These are phyloP conservation scores for Saturnia japonica DNA, from an alignment of 2,888 invertebrate genomes.

Conservation along the genomic window DNA sequence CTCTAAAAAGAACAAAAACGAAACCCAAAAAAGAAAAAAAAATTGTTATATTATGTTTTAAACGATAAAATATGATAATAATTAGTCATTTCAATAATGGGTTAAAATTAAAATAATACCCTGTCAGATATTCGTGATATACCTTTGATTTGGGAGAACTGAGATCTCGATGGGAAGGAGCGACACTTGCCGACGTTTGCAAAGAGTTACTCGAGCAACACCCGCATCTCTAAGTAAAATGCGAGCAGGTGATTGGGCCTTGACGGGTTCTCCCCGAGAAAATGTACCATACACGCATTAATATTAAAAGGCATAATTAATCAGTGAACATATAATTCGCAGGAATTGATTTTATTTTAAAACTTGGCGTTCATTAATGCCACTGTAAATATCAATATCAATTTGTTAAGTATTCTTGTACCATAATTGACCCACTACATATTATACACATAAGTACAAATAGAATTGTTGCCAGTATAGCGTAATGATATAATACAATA, in stretches of 20 bases:
- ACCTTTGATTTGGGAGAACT: not conserved
- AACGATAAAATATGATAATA: not conserved
- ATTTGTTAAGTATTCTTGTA: slow-evolving; percentile 4
- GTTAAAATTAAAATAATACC: not conserved
- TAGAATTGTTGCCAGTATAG: slow-evolving; percentile 61
- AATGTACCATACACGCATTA: not conserved
- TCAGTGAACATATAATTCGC: slow-evolving; percentile 25
- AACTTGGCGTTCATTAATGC: not conserved
- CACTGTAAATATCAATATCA: not conserved
- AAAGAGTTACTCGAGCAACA: not conserved
- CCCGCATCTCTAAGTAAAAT: not conserved
- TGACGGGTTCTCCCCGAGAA: not conserved
- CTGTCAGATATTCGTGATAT: not conserved
- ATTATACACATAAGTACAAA: slow-evolving; percentile 59
- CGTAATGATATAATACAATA: slow-evolving; percentile 6
- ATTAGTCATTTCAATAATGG: not conserved
- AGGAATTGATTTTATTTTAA: slow-evolving; percentile 35
- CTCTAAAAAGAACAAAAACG: no score
- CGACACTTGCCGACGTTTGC: not conserved
- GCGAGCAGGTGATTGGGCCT: not conserved
- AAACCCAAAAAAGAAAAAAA: no score
- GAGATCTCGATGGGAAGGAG: not conserved
- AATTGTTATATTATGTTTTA: no score
- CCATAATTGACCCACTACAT: slow-evolving; percentile 31
- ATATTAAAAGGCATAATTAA: slow-evolving; percentile 9